Evolutionary conservation across 1,140 invertebrate genomes (phyloP), one percentile per base, ranked within the genome.

Genomic region (Ips nitidus): DNA sequence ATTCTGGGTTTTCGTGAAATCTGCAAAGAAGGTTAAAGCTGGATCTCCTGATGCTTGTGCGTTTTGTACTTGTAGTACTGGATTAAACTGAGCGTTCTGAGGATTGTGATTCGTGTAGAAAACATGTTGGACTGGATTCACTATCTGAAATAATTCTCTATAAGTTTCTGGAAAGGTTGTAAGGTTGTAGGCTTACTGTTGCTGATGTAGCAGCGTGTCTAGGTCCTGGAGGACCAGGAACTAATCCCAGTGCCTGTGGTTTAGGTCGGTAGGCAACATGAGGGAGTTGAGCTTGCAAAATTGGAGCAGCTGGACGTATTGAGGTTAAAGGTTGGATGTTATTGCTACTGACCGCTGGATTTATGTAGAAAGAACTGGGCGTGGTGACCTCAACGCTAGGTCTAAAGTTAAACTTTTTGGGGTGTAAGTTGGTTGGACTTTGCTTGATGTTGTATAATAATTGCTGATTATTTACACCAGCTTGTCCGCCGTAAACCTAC

Each of bases 381-480:
- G 52, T 55, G 4, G 7, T 55, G 6, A 55, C n/a, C 37, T 55
- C 52, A 55, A 55, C 37, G 36, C 37, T 55, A 38, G 63, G 74
- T 56, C 75, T 70, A 60, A 73, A 75, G 6, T 69, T 61, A 52
- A 75, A 74, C 37, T 77, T 77, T 6, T 75, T 77, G 0, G 74
- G 72, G 41, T 73, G 72, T 1, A 71, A 65, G 57, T 74, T 74
- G 2, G 73, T 74, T n/a, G 75, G 75, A 7, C 74, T 75, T 68
- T 77, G 75, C 53, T 77, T 71, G 36, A 74, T 75, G 56, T 77
- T 74, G 66, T 77, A 75, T 1, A 77, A 69, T 36, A 77, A 71
- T 71, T 77, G 75, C 59, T 75, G 52, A 45, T 69, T 69, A 47
- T 75, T 50, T 2, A 3, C 45, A 50, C 22, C 45, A 8, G 22